phyloP scores from a whole-genome alignment of 1,140 invertebrate species.

The Leptinotarsa undecemlineata region DNA sequence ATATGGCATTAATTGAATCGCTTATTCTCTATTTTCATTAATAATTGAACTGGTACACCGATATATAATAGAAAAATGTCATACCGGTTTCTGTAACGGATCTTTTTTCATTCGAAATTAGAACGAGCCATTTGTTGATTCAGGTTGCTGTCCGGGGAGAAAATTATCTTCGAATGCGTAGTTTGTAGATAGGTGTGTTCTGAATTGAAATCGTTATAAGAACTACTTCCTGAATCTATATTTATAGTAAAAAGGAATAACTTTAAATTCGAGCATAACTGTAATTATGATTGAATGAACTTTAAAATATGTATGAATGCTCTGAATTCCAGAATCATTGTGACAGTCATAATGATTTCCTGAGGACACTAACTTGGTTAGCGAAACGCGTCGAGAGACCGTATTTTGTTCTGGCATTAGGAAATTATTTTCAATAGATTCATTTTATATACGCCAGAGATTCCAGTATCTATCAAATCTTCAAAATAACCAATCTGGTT shows the following conservation, averaged over 20 bases:
- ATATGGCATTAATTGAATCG: neutral
- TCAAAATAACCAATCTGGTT: too few relatives aligned
- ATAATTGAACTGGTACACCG: neutral
- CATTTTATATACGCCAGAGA: too few relatives aligned
- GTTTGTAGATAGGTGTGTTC: neutral
- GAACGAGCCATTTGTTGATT: conserved; percentile 5
- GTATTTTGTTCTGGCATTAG: too few relatives aligned
- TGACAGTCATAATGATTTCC: too few relatives aligned
- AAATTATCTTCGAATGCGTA: neutral
- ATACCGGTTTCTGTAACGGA: conserved; percentile 2
- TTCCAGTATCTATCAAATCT: too few relatives aligned
- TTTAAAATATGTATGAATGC: too few relatives aligned
- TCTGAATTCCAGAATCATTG: too few relatives aligned
- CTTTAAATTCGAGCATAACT: neutral
- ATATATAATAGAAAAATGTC: conserved; percentile 1
- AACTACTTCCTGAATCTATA: neutral
- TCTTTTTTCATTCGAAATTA: neutral
- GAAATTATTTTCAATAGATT: too few relatives aligned
- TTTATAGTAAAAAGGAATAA: neutral
- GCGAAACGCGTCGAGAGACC: too few relatives aligned
- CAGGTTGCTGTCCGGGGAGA: neutral
- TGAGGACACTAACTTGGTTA: too few relatives aligned
- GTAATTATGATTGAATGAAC: too few relatives aligned
- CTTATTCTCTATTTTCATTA: neutral
- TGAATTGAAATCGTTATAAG: neutral